Base-by-base conservation (phyloP, 92 coral and sea anemone genomes). In the Paramuricea clavata region DNA sequence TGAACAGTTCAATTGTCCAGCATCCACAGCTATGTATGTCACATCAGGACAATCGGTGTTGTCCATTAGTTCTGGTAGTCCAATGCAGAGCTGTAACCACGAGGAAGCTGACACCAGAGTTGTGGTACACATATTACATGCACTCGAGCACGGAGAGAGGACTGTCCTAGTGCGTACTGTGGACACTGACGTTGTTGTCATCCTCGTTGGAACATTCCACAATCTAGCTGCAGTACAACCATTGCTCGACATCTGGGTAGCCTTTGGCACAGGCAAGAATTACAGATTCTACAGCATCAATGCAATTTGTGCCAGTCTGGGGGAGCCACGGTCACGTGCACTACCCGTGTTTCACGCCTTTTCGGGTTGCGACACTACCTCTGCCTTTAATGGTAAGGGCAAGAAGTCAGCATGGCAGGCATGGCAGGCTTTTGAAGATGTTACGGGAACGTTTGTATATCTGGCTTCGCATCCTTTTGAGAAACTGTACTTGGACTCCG, bases 271-370 rank as follows among this genome's bases (percentile, higher is more conserved):
- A 13, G 65, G 22, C 6, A 16, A 4, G 10, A 39, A 39, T 10
- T 39, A 4, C 44, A 4, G 4, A 4, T 39, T 39, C 44, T 4
- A 4, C 44, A 39, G 44, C 44, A 39, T 39, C 44, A 39, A 39
- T 39, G 44, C 44, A 39, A 39, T 39, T 10, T 77, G 27, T 49
- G 44, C 30, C 49, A 42, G 57, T 69, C 56, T 85, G 17, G 83
- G 83, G 30, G 89, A 85, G 73, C 76, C 74, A 61, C 76, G 73
- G 36, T 78, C 83, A 52, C 52, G 73, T 62, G 79, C 82, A 65
- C 52, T 74, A 50, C 89, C 89, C 4, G 44, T 39, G 4, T 39
- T 39, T 39, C 44, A 47, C 50, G 42, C 25, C 10, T 39, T 39
- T 39, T 39, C 10, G 44, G 44, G 10, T 39, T 39, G 44, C 44